phyloP scores from a whole-genome alignment of 2,888 invertebrate species.

The Osmoderma eremita region DNA sequence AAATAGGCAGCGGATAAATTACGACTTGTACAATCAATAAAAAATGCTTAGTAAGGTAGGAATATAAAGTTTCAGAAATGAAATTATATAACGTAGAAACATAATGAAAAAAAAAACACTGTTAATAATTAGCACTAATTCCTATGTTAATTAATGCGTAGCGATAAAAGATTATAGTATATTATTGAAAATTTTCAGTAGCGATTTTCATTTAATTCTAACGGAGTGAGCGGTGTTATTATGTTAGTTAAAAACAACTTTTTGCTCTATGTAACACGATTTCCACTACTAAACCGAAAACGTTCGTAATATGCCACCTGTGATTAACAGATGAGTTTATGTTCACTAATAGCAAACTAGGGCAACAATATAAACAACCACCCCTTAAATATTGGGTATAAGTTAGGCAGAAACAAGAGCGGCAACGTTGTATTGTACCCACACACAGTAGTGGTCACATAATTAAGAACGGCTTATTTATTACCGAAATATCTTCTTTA shows the following conservation, averaged over 20 bases:
- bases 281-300: slow-evolving; percentile 21
- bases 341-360: slow-evolving; percentile 34
- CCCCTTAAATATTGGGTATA: slow-evolving; percentile 33
- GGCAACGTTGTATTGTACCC: slow-evolving; percentile 8
- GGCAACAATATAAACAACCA: slow-evolving; percentile 18
- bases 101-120: not conserved
- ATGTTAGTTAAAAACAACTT: slow-evolving; percentile 30
- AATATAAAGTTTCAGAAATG: too few relatives aligned
- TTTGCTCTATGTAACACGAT: slow-evolving; percentile 19
- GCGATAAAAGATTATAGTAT: slow-evolving; percentile 7
- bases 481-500: too few relatives aligned
- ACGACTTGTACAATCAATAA: too few relatives aligned
- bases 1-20: too few relatives aligned
- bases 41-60: too few relatives aligned
- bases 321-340: slow-evolving; percentile 41
- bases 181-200: slow-evolving; percentile 29
- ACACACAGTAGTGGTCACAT: too few relatives aligned
- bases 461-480: too few relatives aligned
- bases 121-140: slow-evolving; percentile 28
- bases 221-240: not conserved
- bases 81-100: too few relatives aligned
- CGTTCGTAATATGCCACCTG: slow-evolving; percentile 32
- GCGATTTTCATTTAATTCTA: slow-evolving; percentile 20
- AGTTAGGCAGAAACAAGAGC: slow-evolving; percentile 8
- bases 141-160: slow-evolving; percentile 24